Conservation (phyloP, 2,113 vertebrate species). For the Ceuthmochares aereus region DNA sequence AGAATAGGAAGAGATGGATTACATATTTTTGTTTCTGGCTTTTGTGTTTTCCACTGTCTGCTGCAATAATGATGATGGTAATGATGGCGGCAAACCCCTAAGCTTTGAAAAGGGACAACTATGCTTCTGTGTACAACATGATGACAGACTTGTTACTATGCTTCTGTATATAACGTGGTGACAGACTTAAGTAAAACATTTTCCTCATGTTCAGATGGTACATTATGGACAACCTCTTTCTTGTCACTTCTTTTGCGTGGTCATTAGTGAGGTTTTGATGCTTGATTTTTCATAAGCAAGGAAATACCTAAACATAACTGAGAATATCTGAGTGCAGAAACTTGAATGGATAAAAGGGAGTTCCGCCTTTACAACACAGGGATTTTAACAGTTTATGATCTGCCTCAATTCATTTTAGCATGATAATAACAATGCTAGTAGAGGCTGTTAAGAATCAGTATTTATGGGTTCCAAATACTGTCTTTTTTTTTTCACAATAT, state of each 20-base stretch:
- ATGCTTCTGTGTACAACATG: not conserved
- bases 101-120: slow-evolving; percentile 11
- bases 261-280: not conserved
- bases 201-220: not conserved
- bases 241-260: not conserved
- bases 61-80: not conserved
- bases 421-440: not conserved
- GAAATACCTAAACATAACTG: not conserved
- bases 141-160: not conserved
- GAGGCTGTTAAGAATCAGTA: not conserved
- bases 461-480: not conserved
- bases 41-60: not conserved
- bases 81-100: not conserved
- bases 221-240: not conserved
- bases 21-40: not conserved
- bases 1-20: not conserved
- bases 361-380: not conserved
- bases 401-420: not conserved
- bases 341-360: not conserved
- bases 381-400: not conserved
- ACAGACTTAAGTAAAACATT: not conserved
- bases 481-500: not conserved
- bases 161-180: not conserved
- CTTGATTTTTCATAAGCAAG: not conserved
- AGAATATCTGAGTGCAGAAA: not conserved